phyloP scores from a whole-genome alignment of 53 echinoderm and acorn worm genomes.

The Holothuria scabra region DNA sequence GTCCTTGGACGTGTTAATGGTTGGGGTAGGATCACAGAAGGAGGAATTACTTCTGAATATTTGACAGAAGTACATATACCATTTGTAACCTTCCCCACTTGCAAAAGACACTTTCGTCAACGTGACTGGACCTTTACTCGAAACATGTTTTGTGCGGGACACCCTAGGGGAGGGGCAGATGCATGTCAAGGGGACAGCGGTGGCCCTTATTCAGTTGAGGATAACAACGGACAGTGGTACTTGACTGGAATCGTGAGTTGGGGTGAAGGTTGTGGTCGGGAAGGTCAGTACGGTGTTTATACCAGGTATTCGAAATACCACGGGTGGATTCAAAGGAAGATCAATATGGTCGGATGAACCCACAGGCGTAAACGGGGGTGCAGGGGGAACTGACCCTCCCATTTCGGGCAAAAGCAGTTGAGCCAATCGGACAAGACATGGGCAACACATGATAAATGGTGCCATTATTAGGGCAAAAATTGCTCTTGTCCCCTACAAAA shows the following conservation, averaged over 20 bases:
- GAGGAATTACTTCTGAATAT: conserved; percentile 57
- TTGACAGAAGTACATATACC: conserved; percentile 71
- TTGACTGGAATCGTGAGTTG: conserved; percentile 73
- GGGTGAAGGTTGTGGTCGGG: conserved; percentile 84
- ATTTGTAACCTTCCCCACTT: conserved; percentile 44
- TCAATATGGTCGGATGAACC: neutral
- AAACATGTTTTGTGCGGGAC: conserved; percentile 93
- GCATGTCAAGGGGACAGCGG: conserved; percentile 91
- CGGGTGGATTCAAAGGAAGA: conserved; percentile 58
- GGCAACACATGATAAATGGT: too few relatives aligned
- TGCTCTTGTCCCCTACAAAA: too few relatives aligned
- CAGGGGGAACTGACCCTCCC: too few relatives aligned
- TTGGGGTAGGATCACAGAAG: conserved; percentile 73
- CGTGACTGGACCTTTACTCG: conserved; percentile 32
- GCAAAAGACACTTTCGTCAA: conserved; percentile 33
- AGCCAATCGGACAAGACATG: too few relatives aligned
- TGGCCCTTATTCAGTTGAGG: conserved; percentile 63
- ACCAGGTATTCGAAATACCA: conserved; percentile 60
- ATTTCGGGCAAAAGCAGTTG: too few relatives aligned
- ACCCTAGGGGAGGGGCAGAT: neutral
- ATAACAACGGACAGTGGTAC: conserved; percentile 62
- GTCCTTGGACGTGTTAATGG: conserved; percentile 60
- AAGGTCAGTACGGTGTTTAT: conserved; percentile 82
- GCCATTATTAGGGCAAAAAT: too few relatives aligned
- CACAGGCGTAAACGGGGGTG: too few relatives aligned